Evolutionary conservation across 2,888 invertebrate species (phyloP).

Genomic region (Drosophila neutralis): DNA sequence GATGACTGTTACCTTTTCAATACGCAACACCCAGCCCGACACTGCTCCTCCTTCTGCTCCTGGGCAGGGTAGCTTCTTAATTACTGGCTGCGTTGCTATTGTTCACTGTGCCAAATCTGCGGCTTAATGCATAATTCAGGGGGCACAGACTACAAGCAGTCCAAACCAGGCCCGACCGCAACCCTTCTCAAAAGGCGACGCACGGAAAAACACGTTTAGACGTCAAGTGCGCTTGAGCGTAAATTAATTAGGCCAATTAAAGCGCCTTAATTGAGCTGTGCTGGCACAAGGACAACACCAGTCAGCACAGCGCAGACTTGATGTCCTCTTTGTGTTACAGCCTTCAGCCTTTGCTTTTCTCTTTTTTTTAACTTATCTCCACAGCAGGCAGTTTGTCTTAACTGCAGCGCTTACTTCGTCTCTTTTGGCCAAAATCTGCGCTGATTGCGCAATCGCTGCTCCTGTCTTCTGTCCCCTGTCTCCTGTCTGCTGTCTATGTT

Average conservation of each 20-base stretch:
- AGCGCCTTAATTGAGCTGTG: conserved; percentile 84
- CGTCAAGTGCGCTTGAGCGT: conserved; percentile 81
- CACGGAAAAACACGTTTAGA: conserved; percentile 76
- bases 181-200: conserved; percentile 55
- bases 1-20: conserved; percentile 39
- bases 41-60: neutral
- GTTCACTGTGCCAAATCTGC: conserved; percentile 70
- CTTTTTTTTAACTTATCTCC: conserved; percentile 33
- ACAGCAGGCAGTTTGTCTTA: conserved; percentile 23
- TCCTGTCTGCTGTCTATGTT: neutral
- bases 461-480: neutral
- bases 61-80: conserved; percentile 47
- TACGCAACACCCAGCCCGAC: neutral
- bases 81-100: conserved; percentile 54
- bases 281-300: conserved; percentile 56
- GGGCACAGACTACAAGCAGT: conserved; percentile 1
- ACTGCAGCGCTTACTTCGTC: conserved; percentile 35
- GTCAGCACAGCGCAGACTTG: conserved; percentile 30
- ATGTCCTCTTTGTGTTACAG: conserved; percentile 29
- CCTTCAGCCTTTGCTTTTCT: neutral
- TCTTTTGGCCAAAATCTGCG: conserved; percentile 43
- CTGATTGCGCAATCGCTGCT: conserved; percentile 15
- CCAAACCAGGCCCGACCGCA: conserved; percentile 34
- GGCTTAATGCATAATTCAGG: conserved; percentile 75
- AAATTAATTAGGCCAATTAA: conserved; percentile 85